Evolutionary conservation across 1,140 invertebrate species (phyloP), one percentile per base, ranked within the genome.

Genomic region (Drosophila kurseongensis): DNA sequence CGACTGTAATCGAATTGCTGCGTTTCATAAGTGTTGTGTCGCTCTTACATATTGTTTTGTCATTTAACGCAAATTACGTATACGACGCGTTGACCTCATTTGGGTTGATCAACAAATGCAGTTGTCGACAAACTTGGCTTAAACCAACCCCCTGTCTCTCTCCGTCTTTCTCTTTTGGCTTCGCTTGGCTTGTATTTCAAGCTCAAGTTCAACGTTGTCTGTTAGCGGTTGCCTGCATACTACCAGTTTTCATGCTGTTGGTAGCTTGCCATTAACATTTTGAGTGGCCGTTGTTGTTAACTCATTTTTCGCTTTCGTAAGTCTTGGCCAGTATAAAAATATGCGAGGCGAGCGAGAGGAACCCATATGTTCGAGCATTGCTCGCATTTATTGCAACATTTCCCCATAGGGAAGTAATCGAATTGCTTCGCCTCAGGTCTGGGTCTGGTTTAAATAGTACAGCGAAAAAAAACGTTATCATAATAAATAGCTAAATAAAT

Each of bases 81-180:
- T 88, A 77, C 80, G 76, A 69, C 83, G 76, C 76, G 75, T 89
- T 88, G 84, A 89, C 84, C 83, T 80, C 84, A 80, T 83, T 89
- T 74, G 63, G 41, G 41, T 58, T 41, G 58, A 65, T 60, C 45
- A 63, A 48, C 71, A 83, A 71, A 71, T 71, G 67, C 63, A 56
- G 67, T 47, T 56, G 67, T 29, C 45, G 47, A 68, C 60, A 65
- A 68, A 51, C 60, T 44, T 38, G 65, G 60, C 65, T 68, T 42
- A 44, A 52, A 66, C 29, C 32, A 63, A 59, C 68, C 66, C 35
- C 38, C 18, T 27, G 23, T 14, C 52, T 55, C 10, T 16, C 32
- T 18, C 5, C 6, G 1, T 38, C 4, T 65, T 42, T 63, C 36
- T 48, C 35, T 76, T 44, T 66, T 29, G 23, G 68, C 48, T 75